phyloP scores from a whole-genome alignment of 2,888 invertebrate genomes.

The Empis livida region DNA sequence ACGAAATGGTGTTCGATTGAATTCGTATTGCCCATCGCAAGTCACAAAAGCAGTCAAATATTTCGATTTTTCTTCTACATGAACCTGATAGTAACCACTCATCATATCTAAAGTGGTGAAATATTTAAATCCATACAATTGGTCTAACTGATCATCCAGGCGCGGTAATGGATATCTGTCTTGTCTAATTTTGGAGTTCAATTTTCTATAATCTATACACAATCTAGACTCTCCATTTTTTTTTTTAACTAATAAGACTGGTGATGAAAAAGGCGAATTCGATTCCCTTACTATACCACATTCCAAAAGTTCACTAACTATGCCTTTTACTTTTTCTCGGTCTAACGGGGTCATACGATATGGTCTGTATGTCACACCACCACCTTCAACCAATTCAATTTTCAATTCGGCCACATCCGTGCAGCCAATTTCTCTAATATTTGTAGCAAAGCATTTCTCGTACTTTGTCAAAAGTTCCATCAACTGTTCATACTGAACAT shows the following conservation, averaged over 20 bases:
- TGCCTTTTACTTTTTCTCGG: constrained; percentile 13
- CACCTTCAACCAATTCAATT: constrained; percentile 14
- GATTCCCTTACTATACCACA: constrained; percentile 16
- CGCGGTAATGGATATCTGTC: constrained; percentile 23
- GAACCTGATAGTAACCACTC: too few relatives aligned
- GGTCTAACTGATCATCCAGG: too few relatives aligned
- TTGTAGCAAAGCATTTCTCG: constrained; percentile 2
- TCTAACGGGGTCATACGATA: constrained; percentile 18
- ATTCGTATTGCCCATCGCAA: too few relatives aligned
- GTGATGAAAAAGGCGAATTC: constrained; percentile 16
- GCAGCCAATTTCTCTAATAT: constrained; percentile 5
- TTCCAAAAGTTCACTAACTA: constrained; percentile 13
- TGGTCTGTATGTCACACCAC: constrained; percentile 16
- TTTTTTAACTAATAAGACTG: constrained; percentile 10
- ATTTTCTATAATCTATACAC: constrained; percentile 18
- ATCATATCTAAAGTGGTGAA: too few relatives aligned
- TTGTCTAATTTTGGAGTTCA: constrained; percentile 21
- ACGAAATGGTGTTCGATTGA: too few relatives aligned
- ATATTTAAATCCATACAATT: too few relatives aligned
- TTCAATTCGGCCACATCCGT: constrained; percentile 9
- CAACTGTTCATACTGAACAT: too few relatives aligned
- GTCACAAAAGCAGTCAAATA: too few relatives aligned
- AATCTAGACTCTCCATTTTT: constrained; percentile 16
- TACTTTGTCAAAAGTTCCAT: too few relatives aligned
- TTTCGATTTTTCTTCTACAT: too few relatives aligned